Conservation (phyloP, 2,797 vertebrate genomes). For the Myoxocephalus aenaeus region DNA sequence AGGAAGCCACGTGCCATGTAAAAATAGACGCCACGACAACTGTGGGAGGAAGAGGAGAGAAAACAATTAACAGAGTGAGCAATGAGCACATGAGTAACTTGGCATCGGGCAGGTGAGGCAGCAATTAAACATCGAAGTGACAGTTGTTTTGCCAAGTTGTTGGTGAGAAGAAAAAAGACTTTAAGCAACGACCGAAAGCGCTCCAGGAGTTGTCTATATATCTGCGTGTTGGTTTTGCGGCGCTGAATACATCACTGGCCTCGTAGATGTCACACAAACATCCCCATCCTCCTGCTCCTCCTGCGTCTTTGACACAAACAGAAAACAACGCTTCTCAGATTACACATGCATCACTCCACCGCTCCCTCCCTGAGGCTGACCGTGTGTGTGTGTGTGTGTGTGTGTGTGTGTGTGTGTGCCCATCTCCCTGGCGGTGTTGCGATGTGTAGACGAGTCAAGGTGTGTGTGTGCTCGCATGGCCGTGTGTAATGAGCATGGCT, state of each 20-base stretch:
- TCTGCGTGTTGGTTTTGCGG: neutral
- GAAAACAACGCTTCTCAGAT: conserved; percentile 42
- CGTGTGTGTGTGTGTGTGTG: neutral
- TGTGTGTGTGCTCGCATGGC: neutral
- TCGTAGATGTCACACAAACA: neutral
- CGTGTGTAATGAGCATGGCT: neutral
- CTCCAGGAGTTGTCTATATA: neutral
- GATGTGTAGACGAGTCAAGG: neutral
- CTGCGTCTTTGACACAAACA: conserved; percentile 6
- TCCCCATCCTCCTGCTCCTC: neutral
- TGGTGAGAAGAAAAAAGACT: conserved; percentile 4
- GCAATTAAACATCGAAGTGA: conserved; percentile 7
- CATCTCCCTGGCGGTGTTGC: neutral
- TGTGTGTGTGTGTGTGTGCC: neutral
- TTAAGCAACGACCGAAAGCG: neutral
- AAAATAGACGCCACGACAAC: conserved; percentile 20
- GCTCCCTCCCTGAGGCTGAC: neutral
- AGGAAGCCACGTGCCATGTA: conserved; percentile 18
- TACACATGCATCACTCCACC: conserved; percentile 32
- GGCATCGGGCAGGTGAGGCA: neutral
- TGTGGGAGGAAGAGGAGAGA: conserved; percentile 9
- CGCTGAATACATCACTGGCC: neutral
- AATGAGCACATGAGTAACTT: neutral
- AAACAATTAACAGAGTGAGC: neutral
- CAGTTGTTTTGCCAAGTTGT: neutral